Evolutionary conservation across 2,888 invertebrate species (phyloP).

Genomic region (Himalopsyche kuldschensis): DNA sequence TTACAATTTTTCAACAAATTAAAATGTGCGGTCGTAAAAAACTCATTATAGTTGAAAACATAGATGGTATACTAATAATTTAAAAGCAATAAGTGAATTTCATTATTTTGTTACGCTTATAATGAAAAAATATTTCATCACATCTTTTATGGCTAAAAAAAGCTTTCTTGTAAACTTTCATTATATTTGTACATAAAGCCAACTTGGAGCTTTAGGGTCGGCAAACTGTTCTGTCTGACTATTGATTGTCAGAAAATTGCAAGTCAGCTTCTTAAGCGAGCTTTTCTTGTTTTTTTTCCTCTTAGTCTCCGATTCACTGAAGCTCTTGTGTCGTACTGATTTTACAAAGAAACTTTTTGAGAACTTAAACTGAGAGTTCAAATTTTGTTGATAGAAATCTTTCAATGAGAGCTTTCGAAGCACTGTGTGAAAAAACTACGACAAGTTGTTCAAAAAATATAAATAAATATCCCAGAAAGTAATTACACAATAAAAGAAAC

Average conservation of each 20-base stretch:
- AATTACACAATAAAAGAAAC: too few species aligned
- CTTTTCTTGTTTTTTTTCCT: background rate
- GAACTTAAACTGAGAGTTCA: background rate
- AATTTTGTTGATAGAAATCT: background rate
- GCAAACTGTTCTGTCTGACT: background rate
- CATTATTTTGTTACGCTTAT: too few species aligned
- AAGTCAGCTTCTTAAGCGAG: constrained; percentile 16
- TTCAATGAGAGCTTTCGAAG: background rate
- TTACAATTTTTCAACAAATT: too few species aligned
- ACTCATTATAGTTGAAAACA: too few species aligned
- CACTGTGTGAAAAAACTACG: background rate
- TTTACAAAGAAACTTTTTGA: constrained; percentile 12
- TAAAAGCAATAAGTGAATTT: too few species aligned
- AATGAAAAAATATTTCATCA: too few species aligned
- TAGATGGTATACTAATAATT: too few species aligned
- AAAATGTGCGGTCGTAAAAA: too few species aligned
- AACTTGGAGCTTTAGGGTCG: background rate
- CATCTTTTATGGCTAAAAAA: too few species aligned
- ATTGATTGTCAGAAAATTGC: constrained; percentile 20
- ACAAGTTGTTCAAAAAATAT: background rate
- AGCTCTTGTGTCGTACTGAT: constrained; percentile 10
- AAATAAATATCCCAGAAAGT: too few species aligned
- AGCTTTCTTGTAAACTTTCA: background rate
- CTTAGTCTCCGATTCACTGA: background rate
- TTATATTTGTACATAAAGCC: background rate